Conservation (phyloP, 2,888 invertebrate species). For the Acheta domesticus region DNA sequence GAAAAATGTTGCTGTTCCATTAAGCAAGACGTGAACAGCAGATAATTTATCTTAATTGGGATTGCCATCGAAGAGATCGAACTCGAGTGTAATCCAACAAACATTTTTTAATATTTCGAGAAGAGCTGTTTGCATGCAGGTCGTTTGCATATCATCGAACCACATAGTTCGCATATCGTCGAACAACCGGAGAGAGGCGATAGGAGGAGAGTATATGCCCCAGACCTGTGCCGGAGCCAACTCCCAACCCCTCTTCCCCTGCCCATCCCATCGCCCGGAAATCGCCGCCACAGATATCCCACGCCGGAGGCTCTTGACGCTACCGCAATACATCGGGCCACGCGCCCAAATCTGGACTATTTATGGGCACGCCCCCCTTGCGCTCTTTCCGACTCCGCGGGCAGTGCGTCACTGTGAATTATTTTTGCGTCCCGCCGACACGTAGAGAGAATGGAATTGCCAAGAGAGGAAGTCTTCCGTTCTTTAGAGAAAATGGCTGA, state of each 20-base stretch:
- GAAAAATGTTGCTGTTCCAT: no score
- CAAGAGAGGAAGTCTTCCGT: not conserved
- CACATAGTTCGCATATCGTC: no score
- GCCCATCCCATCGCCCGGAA: not conserved
- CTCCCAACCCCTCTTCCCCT: not conserved
- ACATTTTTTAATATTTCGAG: no score
- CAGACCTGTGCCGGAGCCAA: no score
- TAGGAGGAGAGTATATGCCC: no score
- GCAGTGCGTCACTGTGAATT: slow-evolving; percentile 1
- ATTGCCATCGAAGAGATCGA: no score
- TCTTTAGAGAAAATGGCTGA: not conserved
- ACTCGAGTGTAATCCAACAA: no score
- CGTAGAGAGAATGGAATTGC: not conserved
- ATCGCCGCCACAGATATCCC: not conserved
- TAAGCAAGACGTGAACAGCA: no score
- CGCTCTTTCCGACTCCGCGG: not conserved
- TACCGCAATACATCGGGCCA: not conserved
- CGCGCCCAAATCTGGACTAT: not conserved
- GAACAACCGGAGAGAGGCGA: no score
- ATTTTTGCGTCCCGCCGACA: not conserved
- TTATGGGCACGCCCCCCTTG: not conserved
- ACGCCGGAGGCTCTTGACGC: not conserved
- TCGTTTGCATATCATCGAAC: no score
- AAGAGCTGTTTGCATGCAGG: no score
- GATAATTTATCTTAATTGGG: no score